phyloP scores from a whole-genome alignment of 2,113 vertebrate genomes.

The Cinclus cinclus region DNA sequence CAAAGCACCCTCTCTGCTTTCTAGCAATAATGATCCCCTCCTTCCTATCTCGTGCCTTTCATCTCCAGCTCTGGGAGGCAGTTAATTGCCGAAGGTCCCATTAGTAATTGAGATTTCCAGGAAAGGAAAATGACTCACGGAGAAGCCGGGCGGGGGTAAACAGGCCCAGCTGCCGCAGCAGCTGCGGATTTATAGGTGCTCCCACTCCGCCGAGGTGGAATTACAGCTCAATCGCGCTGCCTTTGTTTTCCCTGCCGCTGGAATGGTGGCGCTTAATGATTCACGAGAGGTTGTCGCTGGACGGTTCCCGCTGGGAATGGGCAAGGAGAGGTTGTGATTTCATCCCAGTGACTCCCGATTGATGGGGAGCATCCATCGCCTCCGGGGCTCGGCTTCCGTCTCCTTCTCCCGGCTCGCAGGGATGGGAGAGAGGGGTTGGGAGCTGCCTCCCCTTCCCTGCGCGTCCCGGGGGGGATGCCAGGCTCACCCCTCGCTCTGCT shows the following conservation, averaged over 20 bases:
- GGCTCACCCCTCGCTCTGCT: conserved; percentile 37
- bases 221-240: not conserved
- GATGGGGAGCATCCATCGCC: accelerated
- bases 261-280: not conserved
- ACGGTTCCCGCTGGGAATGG: not conserved
- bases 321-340: not conserved
- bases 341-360: accelerated
- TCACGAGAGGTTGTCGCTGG: not conserved
- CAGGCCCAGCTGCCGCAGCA: not conserved
- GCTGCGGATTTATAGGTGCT: conserved; percentile 9
- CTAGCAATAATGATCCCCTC: conserved; percentile 11
- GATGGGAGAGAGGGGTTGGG: not conserved
- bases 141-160: not conserved
- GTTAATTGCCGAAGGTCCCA: conserved; percentile 25
- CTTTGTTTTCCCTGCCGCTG: conserved; percentile 6
- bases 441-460: not conserved
- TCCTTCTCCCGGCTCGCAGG: not conserved
- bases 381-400: accelerated
- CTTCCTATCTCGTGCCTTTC: conserved; percentile 18
- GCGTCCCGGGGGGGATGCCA: accelerated
- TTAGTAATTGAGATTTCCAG: conserved; percentile 54
- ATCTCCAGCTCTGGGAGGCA: conserved; percentile 5
- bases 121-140: conserved; percentile 39
- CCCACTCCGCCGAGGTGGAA: not conserved
- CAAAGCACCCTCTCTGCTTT: not conserved